Conservation (phyloP, 2,888 invertebrate species). For the Morpho achilles region DNA sequence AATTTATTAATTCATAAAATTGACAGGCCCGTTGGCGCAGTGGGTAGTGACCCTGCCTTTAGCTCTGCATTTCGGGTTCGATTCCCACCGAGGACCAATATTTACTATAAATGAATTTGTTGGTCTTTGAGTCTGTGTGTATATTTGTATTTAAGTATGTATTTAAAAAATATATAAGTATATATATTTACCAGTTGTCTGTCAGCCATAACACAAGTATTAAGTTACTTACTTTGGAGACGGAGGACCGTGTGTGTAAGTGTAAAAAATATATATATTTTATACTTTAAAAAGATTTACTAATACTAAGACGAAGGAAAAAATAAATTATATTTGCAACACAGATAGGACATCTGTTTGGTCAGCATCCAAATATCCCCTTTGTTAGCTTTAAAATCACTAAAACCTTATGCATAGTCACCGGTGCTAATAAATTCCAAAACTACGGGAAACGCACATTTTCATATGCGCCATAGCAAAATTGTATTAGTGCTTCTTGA, state of each 20-base stretch:
- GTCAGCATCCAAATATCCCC: conserved; percentile 31
- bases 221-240: too few relatives aligned
- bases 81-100: too few relatives aligned
- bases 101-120: too few relatives aligned
- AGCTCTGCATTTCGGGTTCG: too few relatives aligned
- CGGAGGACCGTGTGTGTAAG: too few relatives aligned
- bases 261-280: not conserved
- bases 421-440: conserved; percentile 65
- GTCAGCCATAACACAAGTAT: too few relatives aligned
- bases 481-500: conserved; percentile 49
- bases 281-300: not conserved
- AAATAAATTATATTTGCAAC: conserved; percentile 31
- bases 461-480: conserved; percentile 62
- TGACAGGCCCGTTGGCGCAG: too few relatives aligned
- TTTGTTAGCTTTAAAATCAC: conserved; percentile 41
- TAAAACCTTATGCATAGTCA: conserved; percentile 45
- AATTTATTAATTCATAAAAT: not conserved
- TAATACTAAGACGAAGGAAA: conserved; percentile 12
- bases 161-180: too few relatives aligned
- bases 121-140: too few relatives aligned
- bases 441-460: conserved; percentile 69
- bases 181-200: too few relatives aligned
- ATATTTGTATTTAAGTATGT: too few relatives aligned
- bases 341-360: conserved; percentile 36
- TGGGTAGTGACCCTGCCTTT: too few relatives aligned